These are phyloP conservation scores for Nothoprocta pentlandii DNA, from an alignment of 2,113 vertebrate species.

Conservation along the genomic window DNA sequence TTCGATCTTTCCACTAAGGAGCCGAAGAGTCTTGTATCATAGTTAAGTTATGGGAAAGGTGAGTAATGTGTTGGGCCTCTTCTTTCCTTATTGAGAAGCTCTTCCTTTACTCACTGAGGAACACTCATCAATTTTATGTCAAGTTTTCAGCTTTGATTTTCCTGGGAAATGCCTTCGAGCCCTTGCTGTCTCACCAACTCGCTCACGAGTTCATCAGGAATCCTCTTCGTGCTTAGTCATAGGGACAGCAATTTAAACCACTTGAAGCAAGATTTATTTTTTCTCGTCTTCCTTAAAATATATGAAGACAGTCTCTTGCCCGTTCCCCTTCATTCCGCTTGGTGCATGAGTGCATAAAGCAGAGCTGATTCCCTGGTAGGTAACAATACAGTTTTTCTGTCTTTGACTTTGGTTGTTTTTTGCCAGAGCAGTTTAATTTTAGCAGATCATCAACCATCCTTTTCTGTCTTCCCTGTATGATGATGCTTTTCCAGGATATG, in stretches of 20 bases:
- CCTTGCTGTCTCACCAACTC: too few relatives aligned
- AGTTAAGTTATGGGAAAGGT: not conserved
- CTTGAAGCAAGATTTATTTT: not conserved
- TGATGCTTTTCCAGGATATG: not conserved
- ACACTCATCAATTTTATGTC: not conserved
- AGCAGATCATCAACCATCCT: not conserved
- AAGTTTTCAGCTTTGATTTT: not conserved
- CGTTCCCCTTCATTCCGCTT: not conserved
- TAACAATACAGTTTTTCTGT: not conserved
- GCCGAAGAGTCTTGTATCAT: not conserved
- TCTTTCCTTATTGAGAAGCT: not conserved
- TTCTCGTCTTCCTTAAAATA: not conserved
- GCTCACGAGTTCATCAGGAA: too few relatives aligned
- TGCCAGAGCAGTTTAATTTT: not conserved
- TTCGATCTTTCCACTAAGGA: not conserved
- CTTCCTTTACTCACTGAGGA: not conserved
- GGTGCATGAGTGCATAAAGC: not conserved
- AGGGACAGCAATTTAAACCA: too few relatives aligned
- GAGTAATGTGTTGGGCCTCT: not conserved
- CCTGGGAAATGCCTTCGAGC: not conserved
- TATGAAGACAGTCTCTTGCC: not conserved
- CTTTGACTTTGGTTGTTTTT: not conserved
- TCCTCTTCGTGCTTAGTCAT: too few relatives aligned
- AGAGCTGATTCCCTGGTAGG: not conserved
- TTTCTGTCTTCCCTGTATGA: fast-evolving